Base-by-base conservation (phyloP, 2,113 vertebrate genomes). In the Chaetura pelagica region DNA sequence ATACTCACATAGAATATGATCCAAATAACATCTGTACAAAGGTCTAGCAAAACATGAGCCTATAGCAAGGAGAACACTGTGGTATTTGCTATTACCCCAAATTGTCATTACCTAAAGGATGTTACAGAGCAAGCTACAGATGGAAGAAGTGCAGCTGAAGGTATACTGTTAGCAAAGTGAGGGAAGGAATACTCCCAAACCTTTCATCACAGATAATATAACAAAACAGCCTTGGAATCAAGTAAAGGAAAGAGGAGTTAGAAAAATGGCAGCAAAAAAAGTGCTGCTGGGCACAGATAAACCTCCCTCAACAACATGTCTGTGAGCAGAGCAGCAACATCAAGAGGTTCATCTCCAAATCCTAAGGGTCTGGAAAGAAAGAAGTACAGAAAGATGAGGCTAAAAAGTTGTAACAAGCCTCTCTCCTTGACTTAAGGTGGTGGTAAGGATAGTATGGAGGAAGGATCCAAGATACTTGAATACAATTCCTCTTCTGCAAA, bases 171-270 rank as follows among this genome's bases (percentile, higher is more conserved):
- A 81, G 72, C 72, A 72, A 91, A 90, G 59, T 30, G 55, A 88
- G 40, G 35, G 64, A 94, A 89, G 40, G 21, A 80, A 32, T 85
- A 86, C 88, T 76, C 42, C 48, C 49, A 96, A 94, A 92, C 63
- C 90, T 93, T 95, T 95, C 79, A 94, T 85, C 87, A 93, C 19
- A 13, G 68, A 89, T 87, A 96, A 91, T 64, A 44, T 20, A 93
- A 74, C 64, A 77, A 81, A 94, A 92, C 42, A 88, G 54, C 64
- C 64, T 29, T 81, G 64, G 83, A 91, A 87, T 82, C 72, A 82
- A 92, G 84, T 32, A 82, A 91, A 91, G 75, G 89, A 95, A 92
- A 96, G 26, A 85, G 51, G 18, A 51, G 46, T 79, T 93, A 79
- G 51, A 34, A 92, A 95, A 93, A 85, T 3, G 94, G 79, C 71